Evolutionary conservation across 2,888 invertebrate genomes (phyloP).

Genomic region (Bimastos eiseni): DNA sequence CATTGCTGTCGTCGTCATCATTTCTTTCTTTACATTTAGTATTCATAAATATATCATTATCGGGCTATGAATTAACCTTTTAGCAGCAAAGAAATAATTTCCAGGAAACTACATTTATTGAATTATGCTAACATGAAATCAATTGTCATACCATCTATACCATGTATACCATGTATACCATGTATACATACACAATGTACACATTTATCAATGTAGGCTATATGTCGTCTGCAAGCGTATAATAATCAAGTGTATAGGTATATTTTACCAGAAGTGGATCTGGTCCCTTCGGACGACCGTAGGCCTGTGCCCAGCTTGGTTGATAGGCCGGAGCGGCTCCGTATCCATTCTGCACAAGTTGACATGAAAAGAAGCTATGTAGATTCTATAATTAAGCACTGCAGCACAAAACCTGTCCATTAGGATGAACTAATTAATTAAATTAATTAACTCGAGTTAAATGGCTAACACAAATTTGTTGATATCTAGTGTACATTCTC

Average conservation of each 20-base stretch:
- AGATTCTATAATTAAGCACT: background rate
- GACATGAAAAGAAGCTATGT: background rate
- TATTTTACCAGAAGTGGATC: conserved; percentile 20
- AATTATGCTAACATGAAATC: background rate
- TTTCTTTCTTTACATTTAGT: background rate
- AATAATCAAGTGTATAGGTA: background rate
- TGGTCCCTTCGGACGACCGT: background rate
- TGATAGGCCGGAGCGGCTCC: background rate
- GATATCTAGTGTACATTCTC: background rate
- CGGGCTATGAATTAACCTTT: background rate
- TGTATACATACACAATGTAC: background rate
- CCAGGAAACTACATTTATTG: background rate
- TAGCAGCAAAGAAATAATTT: background rate
- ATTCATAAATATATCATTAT: too few species aligned
- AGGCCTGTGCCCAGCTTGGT: background rate
- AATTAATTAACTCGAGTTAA: background rate
- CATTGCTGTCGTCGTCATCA: background rate
- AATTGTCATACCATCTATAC: background rate
- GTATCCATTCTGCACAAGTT: background rate
- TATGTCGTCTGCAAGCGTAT: background rate
- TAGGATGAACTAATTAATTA: background rate
- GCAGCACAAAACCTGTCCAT: background rate
- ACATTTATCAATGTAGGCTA: background rate
- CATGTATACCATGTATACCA: too few species aligned
- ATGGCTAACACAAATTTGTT: background rate